Base-by-base conservation (phyloP, 1,140 invertebrate genomes). In the Drosophila mauritiana region DNA sequence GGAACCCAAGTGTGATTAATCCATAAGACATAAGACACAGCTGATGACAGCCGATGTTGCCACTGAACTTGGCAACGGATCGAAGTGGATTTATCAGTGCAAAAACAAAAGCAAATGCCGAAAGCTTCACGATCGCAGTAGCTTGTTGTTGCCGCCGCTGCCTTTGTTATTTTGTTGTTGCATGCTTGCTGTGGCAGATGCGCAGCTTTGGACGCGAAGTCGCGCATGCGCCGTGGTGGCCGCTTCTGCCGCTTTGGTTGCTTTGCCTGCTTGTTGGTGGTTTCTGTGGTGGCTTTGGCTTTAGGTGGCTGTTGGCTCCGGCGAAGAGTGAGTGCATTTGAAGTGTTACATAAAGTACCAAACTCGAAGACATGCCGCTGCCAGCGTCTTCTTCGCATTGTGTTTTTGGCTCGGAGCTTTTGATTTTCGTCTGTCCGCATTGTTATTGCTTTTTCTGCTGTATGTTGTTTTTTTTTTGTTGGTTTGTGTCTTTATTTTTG, bases 311-410 rank as follows among this genome's bases (percentile, higher is more conserved):
- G 15, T 25, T 42, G 37, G 59, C 49, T 42, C 13, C 13, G 36
- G n/a, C 27, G 82, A 67, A 82, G 83, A 88, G 84, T 80, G 73
- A 88, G 84, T 88, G 84, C 84, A 88, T 80, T 89, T 77, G 80
- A 59, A 80, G 68, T 70, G 84, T 88, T 88, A 88, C 84, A 84
- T 88, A 88, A 88, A 88, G 69, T 75, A 84, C 56, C 65, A 56
- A 79, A 83, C 73, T 67, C 20, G 45, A 54, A 61, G 63, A 79
- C 74, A 69, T 42, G 45, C 53, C 52, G 42, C 57, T 70, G 81
- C 53, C 69, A 57, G 46, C 58, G 52, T 52, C 73, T 54, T 65
- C 56, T 73, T 59, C 78, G 58, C 73, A 64, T 67, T 84, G 76
- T 79, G 52, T 65, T 75, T 68, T 75, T 68, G 73, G 42, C 46